A percentile compares a stretch with the other conserved stretches of the same genome.
Evolutionary conservation across 2,797 vertebrate species (phyloP).

Genomic region (Gymnothorax reevesii): DNA sequence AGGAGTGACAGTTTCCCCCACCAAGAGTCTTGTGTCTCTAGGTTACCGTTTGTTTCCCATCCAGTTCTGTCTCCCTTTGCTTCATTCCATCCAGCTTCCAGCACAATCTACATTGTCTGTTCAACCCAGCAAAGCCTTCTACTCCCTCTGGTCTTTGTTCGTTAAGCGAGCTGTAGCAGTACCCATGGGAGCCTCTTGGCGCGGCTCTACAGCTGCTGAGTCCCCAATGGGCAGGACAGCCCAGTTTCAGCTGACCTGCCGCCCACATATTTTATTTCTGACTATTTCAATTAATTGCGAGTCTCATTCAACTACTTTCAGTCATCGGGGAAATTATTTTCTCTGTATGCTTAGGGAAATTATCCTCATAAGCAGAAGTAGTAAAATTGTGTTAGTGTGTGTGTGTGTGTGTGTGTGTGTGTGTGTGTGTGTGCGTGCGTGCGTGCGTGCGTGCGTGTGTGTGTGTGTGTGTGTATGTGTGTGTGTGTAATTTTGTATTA

Average conservation of each 20-base stretch:
- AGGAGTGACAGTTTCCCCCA: too few relatives aligned
- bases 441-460: not conserved
- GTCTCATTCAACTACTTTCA: not conserved
- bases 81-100: too few relatives aligned
- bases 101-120: too few relatives aligned
- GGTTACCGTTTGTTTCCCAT: too few relatives aligned
- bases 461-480: too few relatives aligned
- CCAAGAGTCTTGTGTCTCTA: too few relatives aligned
- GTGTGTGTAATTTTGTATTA: too few relatives aligned
- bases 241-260: not conserved
- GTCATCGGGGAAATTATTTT: slow-evolving; percentile 3
- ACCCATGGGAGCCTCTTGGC: not conserved
- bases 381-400: not conserved
- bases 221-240: not conserved
- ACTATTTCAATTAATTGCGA: not conserved
- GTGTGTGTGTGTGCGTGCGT: not conserved
- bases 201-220: not conserved
- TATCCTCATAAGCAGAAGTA: not conserved
- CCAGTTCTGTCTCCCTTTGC: too few relatives aligned
- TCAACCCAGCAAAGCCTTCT: too few relatives aligned
- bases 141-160: not conserved
- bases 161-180: not conserved
- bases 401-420: not conserved
- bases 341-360: not conserved
- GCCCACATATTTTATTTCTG: not conserved